Conservation (phyloP, 2,888 invertebrate species). For the Drosophila pseudotalamancana region DNA sequence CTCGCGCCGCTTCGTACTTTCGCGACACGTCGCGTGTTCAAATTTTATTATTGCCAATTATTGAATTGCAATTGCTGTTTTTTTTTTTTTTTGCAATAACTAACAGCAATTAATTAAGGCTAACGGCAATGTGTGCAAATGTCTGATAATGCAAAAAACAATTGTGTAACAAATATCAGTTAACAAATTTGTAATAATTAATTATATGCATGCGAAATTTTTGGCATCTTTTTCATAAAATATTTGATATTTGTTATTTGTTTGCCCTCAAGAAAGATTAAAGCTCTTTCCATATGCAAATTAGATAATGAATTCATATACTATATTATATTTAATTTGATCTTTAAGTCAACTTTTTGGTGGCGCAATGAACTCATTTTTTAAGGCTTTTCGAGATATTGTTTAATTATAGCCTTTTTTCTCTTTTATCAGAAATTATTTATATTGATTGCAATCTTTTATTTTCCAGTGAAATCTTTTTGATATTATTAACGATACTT, state of each 20-base stretch:
- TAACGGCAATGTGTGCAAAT: conserved; percentile 51
- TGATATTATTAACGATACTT: background rate
- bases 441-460: background rate
- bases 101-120: conserved; percentile 52
- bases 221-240: background rate
- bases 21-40: conserved; percentile 52
- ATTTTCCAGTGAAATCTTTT: background rate
- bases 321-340: conserved; percentile 33
- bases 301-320: conserved; percentile 27
- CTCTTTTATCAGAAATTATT: conserved; percentile 1
- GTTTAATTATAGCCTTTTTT: conserved; percentile 46
- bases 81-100: conserved; percentile 41
- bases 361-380: conserved; percentile 65
- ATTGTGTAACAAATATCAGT: conserved; percentile 40
- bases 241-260: no score
- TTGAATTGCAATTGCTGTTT: conserved; percentile 50
- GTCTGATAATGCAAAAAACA: conserved; percentile 23
- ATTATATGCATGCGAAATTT: conserved; percentile 28
- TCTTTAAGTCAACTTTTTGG: conserved; percentile 28
- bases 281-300: conserved; percentile 44
- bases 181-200: conserved; percentile 20
- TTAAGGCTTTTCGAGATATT: conserved; percentile 7
- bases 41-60: conserved; percentile 39
- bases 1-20: conserved; percentile 30
- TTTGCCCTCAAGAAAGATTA: conserved; percentile 19